These are phyloP conservation scores for Pinctada fucata DNA, from an alignment of 2,888 invertebrate species.

Conservation along the genomic window DNA sequence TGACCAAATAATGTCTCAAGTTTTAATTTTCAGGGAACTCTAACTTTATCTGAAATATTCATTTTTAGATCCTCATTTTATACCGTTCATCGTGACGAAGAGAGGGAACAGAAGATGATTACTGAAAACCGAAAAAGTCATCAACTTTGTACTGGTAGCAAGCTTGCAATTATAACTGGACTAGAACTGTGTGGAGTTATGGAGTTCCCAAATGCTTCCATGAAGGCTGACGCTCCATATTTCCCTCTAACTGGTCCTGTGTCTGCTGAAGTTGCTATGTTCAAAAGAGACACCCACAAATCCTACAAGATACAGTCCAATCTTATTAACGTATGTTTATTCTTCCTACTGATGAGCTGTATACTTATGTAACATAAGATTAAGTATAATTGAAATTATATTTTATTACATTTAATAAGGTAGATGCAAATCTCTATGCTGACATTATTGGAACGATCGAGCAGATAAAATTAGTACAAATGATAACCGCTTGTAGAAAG, in stretches of 20 bases:
- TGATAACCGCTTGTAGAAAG: too few species aligned
- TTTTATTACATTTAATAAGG: conserved; percentile 50
- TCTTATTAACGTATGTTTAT: conserved; percentile 27
- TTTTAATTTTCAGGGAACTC: too few species aligned
- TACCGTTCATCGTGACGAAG: conserved; percentile 77
- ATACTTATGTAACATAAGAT: too few species aligned
- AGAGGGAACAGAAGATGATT: conserved; percentile 83
- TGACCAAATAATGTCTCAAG: too few species aligned
- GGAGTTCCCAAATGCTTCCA: conserved; percentile 82
- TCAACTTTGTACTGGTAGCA: conserved; percentile 70
- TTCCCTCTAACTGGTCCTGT: conserved; percentile 73
- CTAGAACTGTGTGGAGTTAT: conserved; percentile 90
- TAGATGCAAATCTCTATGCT: background rate
- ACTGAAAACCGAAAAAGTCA: conserved; percentile 81
- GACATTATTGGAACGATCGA: too few species aligned
- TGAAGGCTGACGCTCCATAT: conserved; percentile 78
- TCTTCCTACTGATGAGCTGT: too few species aligned
- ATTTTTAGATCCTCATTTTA: conserved; percentile 68
- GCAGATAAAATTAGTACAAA: too few species aligned
- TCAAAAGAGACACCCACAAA: conserved; percentile 69
- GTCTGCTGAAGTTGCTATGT: conserved; percentile 55
- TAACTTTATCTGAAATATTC: too few species aligned
- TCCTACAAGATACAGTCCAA: conserved; percentile 69
- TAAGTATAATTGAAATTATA: too few species aligned
- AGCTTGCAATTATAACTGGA: conserved; percentile 85